Conservation (phyloP, 2,113 vertebrate species). For the Eubucco bourcierii region DNA sequence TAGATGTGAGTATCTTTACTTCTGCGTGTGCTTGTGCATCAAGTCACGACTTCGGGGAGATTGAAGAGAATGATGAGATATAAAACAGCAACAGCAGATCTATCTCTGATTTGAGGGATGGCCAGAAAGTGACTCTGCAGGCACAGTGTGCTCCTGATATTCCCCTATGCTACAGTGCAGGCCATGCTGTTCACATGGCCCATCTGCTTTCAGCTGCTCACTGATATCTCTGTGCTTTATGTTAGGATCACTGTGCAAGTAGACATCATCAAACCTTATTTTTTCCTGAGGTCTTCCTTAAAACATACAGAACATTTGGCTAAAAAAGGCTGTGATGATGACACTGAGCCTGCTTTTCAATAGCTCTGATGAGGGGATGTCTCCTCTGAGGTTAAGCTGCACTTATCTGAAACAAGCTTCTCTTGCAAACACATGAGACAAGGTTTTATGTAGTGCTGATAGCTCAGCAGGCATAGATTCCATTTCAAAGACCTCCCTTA, state of each 20-base stretch:
- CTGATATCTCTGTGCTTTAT: neutral
- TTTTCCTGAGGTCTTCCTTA: neutral
- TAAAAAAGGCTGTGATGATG: neutral
- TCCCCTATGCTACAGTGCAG: neutral
- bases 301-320: neutral
- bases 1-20: neutral
- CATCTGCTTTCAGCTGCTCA: neutral
- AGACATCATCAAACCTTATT: neutral
- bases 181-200: neutral
- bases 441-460: neutral
- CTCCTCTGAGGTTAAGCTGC: neutral
- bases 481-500: constrained; percentile 11
- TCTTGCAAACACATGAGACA: neutral
- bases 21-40: neutral
- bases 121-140: neutral
- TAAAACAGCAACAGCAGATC: neutral
- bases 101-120: neutral
- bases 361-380: neutral
- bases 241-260: neutral
- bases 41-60: neutral
- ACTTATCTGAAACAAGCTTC: neutral
- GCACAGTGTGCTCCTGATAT: too few relatives aligned
- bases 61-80: neutral
- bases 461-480: neutral
- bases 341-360: neutral